A percentile compares a stretch with the other conserved stretches of the same genome.
Evolutionary conservation across 2,113 vertebrate species (phyloP).

Genomic region (Entosphenus tridentatus): DNA sequence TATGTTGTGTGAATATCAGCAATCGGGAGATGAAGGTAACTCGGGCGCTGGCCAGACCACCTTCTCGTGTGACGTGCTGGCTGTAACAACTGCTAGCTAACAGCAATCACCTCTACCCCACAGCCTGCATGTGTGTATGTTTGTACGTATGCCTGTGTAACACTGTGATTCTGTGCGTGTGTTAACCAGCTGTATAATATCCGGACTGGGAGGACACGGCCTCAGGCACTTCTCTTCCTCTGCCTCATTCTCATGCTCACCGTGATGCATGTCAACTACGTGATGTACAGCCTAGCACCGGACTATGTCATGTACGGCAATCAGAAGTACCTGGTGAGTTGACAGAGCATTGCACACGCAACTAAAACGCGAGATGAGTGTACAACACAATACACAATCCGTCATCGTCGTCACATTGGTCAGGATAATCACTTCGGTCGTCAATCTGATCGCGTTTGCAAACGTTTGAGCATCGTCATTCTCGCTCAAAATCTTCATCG

Average conservation of each 20-base stretch:
- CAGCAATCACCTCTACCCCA: background rate
- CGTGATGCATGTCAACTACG: conserved; percentile 84
- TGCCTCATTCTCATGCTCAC: conserved; percentile 93
- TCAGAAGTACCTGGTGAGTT: conserved; percentile 58
- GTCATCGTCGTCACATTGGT: too few species aligned
- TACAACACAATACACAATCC: too few species aligned
- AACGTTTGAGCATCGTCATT: too few species aligned
- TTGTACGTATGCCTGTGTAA: background rate
- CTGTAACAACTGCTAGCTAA: background rate
- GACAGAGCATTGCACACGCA: too few species aligned
- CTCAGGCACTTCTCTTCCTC: conserved; percentile 83
- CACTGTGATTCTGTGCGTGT: background rate
- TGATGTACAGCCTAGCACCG: conserved; percentile 93
- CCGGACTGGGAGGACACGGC: conserved; percentile 54
- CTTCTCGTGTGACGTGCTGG: background rate
- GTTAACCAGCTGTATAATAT: conserved; percentile 67
- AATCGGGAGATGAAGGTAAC: background rate
- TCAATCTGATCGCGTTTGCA: too few species aligned
- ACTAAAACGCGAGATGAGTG: too few species aligned
- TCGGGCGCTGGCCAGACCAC: background rate
- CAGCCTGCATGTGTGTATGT: background rate
- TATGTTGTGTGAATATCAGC: background rate
- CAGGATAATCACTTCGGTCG: too few species aligned
- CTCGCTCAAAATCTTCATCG: too few species aligned
- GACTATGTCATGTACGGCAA: conserved; percentile 98